Base-by-base conservation (phyloP, 2,113 vertebrate genomes). In the Antechinus stuartii region DNA sequence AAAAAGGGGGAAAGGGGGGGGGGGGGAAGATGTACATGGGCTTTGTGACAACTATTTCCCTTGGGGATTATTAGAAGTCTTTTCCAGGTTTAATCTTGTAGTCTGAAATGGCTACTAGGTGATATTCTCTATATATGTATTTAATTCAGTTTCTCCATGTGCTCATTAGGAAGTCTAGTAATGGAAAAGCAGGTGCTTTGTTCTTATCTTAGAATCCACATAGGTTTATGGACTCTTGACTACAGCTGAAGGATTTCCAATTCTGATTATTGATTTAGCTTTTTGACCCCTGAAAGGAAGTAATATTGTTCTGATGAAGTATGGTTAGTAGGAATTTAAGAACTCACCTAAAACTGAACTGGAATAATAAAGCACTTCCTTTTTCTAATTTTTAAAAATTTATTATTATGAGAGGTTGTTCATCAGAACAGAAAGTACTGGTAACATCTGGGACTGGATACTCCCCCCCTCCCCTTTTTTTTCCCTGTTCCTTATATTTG, bases 351-450 rank as follows among this genome's bases (percentile, higher is more conserved):
- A 47, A 23, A 10, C 7, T 26, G 24, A 10, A 16, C 35, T 57
- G 91, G 90, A 47, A 35, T 26, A 10, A 12, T 2, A 4, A 93
- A 11, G 46, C 35, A 25, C 92, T 95, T 97, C 90, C 96, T 97
- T 94, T 92, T 90, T 55, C 35, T 89, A 94, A 84, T 27, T 2
- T 26, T 46, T 93, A 0, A 49, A 49, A 49, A 49, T 49, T 55
- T 68, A 84, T 54, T 49, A 27, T n/a, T 25, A 25, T 9, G 6
- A 26, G 11, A 35, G 49, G 49, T 49, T 35, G 26, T 30, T 30
- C 22, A 23, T 55, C 54, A 55, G 54, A 19, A 52, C 50, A 52
- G 8, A 10, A 26, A 57, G 26, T 30, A 30, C 57, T 14, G 57
- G 57, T 68, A 35, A 68, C 68, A 42, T 84, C 35, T 42, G n/a